phyloP scores from a whole-genome alignment of 2,797 vertebrate species.

The Karalla daura region DNA sequence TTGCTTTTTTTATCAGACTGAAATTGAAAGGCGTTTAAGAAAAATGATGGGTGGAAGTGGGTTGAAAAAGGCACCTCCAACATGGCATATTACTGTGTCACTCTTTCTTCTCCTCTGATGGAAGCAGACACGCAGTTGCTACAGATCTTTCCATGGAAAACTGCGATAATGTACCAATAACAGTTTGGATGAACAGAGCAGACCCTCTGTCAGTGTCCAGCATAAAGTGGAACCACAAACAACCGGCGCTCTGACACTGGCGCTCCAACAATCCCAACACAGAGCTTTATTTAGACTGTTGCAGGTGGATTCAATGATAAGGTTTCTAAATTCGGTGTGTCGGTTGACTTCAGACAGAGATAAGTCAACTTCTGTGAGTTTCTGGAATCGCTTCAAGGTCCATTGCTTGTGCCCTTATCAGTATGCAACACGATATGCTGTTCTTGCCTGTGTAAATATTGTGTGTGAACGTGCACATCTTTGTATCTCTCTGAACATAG shows the following conservation, averaged over 20 bases:
- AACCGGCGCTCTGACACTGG: neutral
- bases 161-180: conserved; percentile 43
- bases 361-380: conserved; percentile 44
- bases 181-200: conserved; percentile 36
- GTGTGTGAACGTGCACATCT: neutral
- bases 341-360: conserved; percentile 53
- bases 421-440: neutral
- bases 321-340: conserved; percentile 50
- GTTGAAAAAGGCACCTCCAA: no score
- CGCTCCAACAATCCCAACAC: conserved; percentile 6
- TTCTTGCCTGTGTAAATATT: conserved; percentile 17
- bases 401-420: conserved; percentile 31
- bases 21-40: no score
- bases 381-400: conserved; percentile 19
- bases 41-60: no score
- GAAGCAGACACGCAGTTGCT: conserved; percentile 31
- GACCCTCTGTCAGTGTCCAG: conserved; percentile 51
- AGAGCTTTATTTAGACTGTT: conserved; percentile 47
- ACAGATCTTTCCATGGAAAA: conserved; percentile 23
- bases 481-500: neutral
- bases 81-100: neutral
- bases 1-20: no score
- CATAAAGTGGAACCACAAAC: conserved; percentile 26
- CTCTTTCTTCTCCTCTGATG: conserved; percentile 7
- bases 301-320: conserved; percentile 59